Base-by-base conservation (phyloP, 2,888 invertebrate genomes). In the Iselma pallidipennis region DNA sequence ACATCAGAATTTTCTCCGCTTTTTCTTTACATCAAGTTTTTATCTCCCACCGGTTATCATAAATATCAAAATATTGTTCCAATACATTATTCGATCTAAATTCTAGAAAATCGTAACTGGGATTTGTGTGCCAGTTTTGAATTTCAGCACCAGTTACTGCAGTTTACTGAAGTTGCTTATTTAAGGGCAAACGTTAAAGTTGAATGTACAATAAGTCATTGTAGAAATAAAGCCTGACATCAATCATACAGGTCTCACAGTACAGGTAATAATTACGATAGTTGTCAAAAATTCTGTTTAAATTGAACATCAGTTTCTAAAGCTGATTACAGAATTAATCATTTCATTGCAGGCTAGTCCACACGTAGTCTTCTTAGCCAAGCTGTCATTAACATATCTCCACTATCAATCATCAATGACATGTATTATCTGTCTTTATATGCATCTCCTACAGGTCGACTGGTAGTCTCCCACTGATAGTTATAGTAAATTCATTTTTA, bases 101-200 rank as follows among this genome's bases (percentile, higher is more conserved):
- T 10, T 45, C 45, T 45, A 21, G 21, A 19, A 5, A 45, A 45
- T 10, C 10, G 45, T 10, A 21, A 21, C 21, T 21, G 45, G 21
- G 45, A 45, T 45, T 45, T 45, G 45, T 45, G 45, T 45, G 19
- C 21, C 45, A 45, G 45, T 45, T 45, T 45, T 45, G 45, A 45
- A 45, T 45, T 45, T 21, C 45, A 45, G 21, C 45, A 21, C 21
- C 21, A 19, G 45, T 45, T 45, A 45, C 21, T 45, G 21, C 45
- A 45, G 21, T 45, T 45, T 45, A 21, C 21, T 45, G 9, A 19
- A 45, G 12, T 45, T 21, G 45, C 45, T 45, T 45, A 19, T 42
- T 19, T 19, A 19, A 42, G 42, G 16, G 45, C 45, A 21, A 45
- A 21, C 21, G 16, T 37, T 7, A 21, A 45, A 45, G 33, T 37